A percentile compares a stretch with the other conserved stretches of the same genome.
Evolutionary conservation across 2,888 invertebrate species (phyloP).

Genomic region (Agrochola lychnidis): DNA sequence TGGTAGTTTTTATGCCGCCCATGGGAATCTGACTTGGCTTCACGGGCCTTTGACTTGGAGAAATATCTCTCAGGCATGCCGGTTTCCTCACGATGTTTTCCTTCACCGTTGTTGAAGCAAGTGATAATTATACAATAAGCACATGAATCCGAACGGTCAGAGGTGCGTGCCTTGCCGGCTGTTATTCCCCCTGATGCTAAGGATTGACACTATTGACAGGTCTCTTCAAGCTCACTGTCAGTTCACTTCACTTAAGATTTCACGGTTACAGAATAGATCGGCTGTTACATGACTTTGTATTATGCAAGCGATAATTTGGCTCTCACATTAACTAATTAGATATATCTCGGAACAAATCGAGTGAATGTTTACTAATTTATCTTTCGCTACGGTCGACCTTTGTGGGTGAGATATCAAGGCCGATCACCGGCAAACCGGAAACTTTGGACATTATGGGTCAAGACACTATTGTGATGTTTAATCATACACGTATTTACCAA

Average conservation of each 20-base stretch:
- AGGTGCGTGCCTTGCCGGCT: background rate
- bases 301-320: constrained; percentile 44
- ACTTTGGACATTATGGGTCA: constrained; percentile 74
- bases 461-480: constrained; percentile 63
- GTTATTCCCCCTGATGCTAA: background rate
- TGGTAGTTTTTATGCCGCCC: too few relatives aligned
- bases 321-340: constrained; percentile 54
- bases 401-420: constrained; percentile 73
- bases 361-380: constrained; percentile 71
- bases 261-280: background rate
- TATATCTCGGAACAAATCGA: constrained; percentile 60
- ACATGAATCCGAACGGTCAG: too few relatives aligned
- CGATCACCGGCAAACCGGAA: constrained; percentile 74
- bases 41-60: too few relatives aligned
- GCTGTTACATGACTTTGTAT: constrained; percentile 36
- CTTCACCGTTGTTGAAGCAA: too few relatives aligned
- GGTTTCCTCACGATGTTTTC: too few relatives aligned
- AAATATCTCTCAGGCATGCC: too few relatives aligned
- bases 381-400: constrained; percentile 72
- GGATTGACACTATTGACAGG: too few relatives aligned
- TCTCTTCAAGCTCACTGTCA: too few relatives aligned
- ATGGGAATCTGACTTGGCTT: too few relatives aligned
- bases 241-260: too few relatives aligned
- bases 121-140: too few relatives aligned
- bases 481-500: constrained; percentile 43